Percentiles rank a stretch among this genome's conserved stretches.
These are phyloP conservation scores for Ennomos fuscantarius DNA, from an alignment of 2,888 invertebrate species.

Conservation along the genomic window DNA sequence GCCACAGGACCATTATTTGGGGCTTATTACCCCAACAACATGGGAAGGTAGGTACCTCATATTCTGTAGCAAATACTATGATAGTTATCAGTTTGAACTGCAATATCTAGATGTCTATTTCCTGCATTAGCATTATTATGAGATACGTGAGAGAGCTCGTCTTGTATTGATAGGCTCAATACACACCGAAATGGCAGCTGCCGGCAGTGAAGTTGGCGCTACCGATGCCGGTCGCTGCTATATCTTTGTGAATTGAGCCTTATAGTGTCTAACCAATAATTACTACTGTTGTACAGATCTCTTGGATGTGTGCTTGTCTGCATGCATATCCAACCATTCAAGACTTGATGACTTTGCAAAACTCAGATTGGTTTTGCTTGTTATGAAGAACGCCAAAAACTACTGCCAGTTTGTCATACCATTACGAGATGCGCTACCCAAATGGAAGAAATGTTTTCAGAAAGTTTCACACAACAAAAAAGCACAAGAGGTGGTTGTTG, in stretches of 20 bases:
- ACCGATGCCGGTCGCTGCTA: no score
- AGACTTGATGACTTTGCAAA: constrained; percentile 70
- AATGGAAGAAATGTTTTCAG: constrained; percentile 60
- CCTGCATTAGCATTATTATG: no score
- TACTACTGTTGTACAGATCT: constrained; percentile 60
- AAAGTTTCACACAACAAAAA: constrained; percentile 66
- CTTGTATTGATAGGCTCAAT: no score
- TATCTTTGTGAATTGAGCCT: no score
- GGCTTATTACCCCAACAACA: constrained; percentile 72
- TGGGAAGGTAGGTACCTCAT: constrained; percentile 80
- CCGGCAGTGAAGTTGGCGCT: no score
- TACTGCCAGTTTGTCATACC: constrained; percentile 69
- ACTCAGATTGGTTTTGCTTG: constrained; percentile 69
- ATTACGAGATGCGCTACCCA: constrained; percentile 62
- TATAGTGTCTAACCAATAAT: constrained; percentile 22
- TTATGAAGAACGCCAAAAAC: constrained; percentile 72
- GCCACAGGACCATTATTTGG: constrained; percentile 77
- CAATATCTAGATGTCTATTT: no score
- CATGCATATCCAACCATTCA: constrained; percentile 56
- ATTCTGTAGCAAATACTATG: no score
- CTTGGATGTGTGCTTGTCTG: constrained; percentile 62
- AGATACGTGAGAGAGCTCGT: no score
- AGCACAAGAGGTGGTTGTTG: constrained; percentile 69
- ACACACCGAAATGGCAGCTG: no score
- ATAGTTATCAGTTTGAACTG: no score